These are phyloP conservation scores for Aurelia aurita DNA, from an alignment of 30 jellyfish, hydroid and myxozoan species.

Conservation along the genomic window DNA sequence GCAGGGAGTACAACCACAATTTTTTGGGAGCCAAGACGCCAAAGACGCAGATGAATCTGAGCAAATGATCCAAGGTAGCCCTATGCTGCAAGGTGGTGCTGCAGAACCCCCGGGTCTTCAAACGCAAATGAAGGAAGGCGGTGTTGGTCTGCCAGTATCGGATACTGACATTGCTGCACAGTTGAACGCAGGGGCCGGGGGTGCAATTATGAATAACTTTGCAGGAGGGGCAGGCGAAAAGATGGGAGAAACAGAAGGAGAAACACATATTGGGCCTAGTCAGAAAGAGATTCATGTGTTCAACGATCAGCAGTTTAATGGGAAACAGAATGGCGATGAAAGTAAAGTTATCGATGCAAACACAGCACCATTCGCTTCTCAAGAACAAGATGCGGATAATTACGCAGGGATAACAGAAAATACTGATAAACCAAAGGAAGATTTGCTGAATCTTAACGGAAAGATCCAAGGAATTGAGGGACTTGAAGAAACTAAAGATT, in stretches of 20 bases:
- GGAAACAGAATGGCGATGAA: constrained; percentile 4
- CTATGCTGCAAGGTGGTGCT: neutral
- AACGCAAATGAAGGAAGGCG: constrained; percentile 32
- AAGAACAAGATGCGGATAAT: constrained; percentile 19
- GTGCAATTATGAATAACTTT: too few relatives aligned
- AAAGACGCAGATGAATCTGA: too few relatives aligned
- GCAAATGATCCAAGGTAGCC: constrained; percentile 1
- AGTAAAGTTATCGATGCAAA: neutral
- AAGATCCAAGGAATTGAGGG: constrained; percentile 52
- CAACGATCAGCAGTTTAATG: neutral
- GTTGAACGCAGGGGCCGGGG: too few relatives aligned
- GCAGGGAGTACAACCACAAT: too few relatives aligned
- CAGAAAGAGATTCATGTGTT: constrained; percentile 42
- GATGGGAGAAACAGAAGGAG: constrained; percentile 18
- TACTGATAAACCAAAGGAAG: constrained; percentile 29
- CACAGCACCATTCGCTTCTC: neutral
- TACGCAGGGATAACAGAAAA: constrained; percentile 64
- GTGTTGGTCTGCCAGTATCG: neutral
- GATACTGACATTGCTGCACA: neutral
- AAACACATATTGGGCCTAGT: constrained; percentile 26
- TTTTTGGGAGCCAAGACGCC: too few relatives aligned
- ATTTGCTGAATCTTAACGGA: constrained; percentile 63
- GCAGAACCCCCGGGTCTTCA: neutral
- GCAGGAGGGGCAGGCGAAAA: constrained; percentile 6
- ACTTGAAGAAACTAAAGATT: constrained; percentile 2